phyloP scores from a whole-genome alignment of 2,113 vertebrate species.

The Electrona antarctica region DNA sequence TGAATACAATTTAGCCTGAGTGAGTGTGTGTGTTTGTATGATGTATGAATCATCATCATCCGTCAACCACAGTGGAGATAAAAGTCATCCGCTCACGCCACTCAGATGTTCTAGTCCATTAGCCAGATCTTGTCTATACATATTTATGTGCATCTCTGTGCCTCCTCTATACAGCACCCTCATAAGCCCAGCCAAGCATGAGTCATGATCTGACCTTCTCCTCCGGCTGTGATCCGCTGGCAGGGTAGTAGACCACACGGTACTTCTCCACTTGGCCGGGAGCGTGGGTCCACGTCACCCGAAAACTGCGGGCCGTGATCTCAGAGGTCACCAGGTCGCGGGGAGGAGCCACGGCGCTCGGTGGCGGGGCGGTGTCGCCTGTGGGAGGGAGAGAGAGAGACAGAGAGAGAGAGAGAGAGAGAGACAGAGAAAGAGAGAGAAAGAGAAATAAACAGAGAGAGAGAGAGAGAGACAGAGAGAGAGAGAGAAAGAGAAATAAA shows the following conservation, averaged over 20 bases:
- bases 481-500: background rate
- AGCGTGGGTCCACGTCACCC: conserved; percentile 88
- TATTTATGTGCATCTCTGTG: no score
- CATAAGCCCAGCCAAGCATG: no score
- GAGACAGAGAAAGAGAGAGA: background rate
- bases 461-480: background rate
- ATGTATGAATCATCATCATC: no score
- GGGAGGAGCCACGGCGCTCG: conserved; percentile 79
- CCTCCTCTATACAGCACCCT: no score
- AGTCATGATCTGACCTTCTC: conserved; percentile 79
- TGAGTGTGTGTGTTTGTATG: no score
- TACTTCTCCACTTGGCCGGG: conserved; percentile 92
- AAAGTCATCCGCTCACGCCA: no score
- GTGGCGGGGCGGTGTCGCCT: conserved; percentile 70
- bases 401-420: background rate
- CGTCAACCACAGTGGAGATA: no score
- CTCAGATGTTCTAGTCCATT: no score
- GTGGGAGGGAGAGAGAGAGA: conserved; percentile 1
- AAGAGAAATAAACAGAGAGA: background rate
- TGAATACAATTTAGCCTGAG: no score
- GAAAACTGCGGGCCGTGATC: conserved; percentile 91
- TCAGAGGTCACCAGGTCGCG: conserved; percentile 87
- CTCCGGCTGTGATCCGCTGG: conserved; percentile 89
- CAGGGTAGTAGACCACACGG: conserved; percentile 92
- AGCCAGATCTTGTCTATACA: no score